These are phyloP conservation scores for Microctenopoma stevenorrisi DNA, from an alignment of 2,797 vertebrate genomes.

Conservation along the genomic window DNA sequence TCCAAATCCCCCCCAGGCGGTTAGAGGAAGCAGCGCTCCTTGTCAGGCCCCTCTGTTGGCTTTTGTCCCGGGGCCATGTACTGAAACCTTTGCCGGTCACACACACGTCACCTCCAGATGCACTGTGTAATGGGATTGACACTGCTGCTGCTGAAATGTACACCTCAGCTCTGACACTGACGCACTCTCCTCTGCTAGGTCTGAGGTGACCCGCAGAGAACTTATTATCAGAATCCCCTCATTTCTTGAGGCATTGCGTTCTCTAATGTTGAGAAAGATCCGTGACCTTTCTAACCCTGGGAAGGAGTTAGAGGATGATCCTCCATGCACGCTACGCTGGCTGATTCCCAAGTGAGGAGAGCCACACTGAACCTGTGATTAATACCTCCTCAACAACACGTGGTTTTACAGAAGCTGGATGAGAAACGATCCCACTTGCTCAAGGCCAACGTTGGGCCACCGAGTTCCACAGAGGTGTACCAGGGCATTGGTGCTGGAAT, in stretches of 20 bases:
- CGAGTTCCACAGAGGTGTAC: not conserved
- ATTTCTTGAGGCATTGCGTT: not conserved
- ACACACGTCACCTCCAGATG: slow-evolving; percentile 60
- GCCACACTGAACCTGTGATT: slow-evolving; percentile 64
- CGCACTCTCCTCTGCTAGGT: slow-evolving; percentile 20
- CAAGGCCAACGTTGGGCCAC: slow-evolving; percentile 59
- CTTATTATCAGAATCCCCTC: not conserved
- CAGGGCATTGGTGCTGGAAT: slow-evolving; percentile 23
- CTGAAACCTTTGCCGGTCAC: slow-evolving; percentile 37
- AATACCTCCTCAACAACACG: slow-evolving; percentile 68
- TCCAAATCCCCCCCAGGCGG: slow-evolving; percentile 30
- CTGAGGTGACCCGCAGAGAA: slow-evolving; percentile 7
- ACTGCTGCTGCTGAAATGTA: slow-evolving; percentile 76
- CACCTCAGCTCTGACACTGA: slow-evolving; percentile 62
- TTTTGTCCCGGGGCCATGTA: slow-evolving; percentile 25
- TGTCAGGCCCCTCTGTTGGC: slow-evolving; percentile 7
- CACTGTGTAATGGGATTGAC: slow-evolving; percentile 66
- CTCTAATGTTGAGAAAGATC: not conserved
- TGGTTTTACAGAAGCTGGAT: slow-evolving; percentile 66
- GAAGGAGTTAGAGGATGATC: not conserved
- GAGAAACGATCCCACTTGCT: slow-evolving; percentile 59
- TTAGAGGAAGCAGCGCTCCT: slow-evolving; percentile 38
- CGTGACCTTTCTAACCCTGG: slow-evolving; percentile 11
- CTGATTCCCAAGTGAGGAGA: slow-evolving; percentile 58
- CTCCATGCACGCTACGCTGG: not conserved